A percentile compares a stretch with the other conserved stretches of the same genome.
Conservation (phyloP, 1,140 invertebrate genomes). For the Helicoverpa zea region DNA sequence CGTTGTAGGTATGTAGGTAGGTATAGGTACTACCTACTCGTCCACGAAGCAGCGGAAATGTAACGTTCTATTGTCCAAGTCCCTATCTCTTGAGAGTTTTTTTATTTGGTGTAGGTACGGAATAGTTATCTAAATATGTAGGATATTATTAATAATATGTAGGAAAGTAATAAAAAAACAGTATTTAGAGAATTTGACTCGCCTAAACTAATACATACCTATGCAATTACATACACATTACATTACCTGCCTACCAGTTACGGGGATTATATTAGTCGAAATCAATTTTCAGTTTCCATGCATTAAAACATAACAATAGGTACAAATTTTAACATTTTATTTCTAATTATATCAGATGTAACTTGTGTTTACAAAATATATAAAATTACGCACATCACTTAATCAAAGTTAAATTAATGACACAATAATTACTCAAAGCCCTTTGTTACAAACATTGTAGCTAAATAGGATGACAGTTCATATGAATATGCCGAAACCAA, state of each 20-base stretch:
- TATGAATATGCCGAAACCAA: background rate
- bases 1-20: no score
- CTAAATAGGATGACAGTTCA: background rate
- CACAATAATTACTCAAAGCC: conserved; percentile 1
- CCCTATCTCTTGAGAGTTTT: no score
- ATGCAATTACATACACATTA: background rate
- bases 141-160: no score
- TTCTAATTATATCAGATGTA: conserved; percentile 24
- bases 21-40: no score
- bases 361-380: conserved; percentile 34
- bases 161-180: no score
- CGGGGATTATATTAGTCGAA: no score
- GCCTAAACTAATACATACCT: background rate
- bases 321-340: conserved; percentile 36
- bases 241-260: background rate
- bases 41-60: no score
- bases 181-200: background rate
- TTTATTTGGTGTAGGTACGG: no score
- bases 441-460: conserved; percentile 2
- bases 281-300: no score
- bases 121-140: no score
- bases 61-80: no score
- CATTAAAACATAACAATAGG: background rate
- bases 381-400: conserved; percentile 22
- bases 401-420: conserved; percentile 6